Evolutionary conservation across 2,888 invertebrate genomes (phyloP).

Genomic region (Nasonia oneida): DNA sequence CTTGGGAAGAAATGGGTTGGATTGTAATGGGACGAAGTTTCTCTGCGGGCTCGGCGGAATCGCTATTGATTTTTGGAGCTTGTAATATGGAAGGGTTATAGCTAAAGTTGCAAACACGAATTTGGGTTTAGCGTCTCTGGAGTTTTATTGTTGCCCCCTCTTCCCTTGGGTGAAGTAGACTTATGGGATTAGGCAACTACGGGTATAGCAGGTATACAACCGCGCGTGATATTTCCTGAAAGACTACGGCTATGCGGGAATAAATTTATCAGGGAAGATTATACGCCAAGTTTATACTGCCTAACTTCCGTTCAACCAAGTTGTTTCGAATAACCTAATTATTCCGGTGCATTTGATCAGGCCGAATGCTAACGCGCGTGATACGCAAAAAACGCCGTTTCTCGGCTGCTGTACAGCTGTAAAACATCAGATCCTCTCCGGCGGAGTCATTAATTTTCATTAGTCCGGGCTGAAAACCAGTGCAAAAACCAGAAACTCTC

Average conservation of each 20-base stretch:
- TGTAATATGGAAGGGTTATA: neutral
- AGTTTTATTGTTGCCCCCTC: neutral
- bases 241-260: neutral
- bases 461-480: neutral
- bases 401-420: too few relatives aligned
- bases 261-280: constrained; percentile 1
- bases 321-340: neutral
- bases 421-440: too few relatives aligned
- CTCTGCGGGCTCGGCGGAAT: neutral
- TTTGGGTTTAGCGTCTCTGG: neutral
- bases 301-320: neutral
- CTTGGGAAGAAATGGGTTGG: too few relatives aligned
- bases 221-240: neutral
- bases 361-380: too few relatives aligned
- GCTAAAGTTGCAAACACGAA: neutral
- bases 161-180: neutral
- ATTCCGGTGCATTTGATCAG: neutral
- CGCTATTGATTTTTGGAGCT: neutral
- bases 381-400: too few relatives aligned
- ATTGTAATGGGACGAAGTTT: neutral
- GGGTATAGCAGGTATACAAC: neutral
- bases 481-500: neutral
- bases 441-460: neutral
- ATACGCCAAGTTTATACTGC: neutral
- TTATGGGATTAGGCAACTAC: constrained; percentile 5